These are phyloP conservation scores for Cephus nigrinus DNA, from an alignment of 2,888 invertebrate species.

Conservation along the genomic window DNA sequence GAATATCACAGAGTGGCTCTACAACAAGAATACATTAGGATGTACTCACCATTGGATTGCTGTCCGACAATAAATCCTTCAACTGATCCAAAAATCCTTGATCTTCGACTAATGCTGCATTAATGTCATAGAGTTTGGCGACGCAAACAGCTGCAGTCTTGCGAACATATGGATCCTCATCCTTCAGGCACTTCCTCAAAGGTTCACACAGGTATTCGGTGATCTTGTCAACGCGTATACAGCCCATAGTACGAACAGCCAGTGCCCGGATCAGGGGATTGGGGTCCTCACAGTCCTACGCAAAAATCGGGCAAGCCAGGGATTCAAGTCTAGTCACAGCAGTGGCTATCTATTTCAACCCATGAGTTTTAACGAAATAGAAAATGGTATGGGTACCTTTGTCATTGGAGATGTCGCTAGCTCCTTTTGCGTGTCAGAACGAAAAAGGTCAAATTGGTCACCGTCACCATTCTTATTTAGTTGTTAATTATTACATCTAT, in stretches of 20 bases:
- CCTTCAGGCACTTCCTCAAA: constrained; percentile 91
- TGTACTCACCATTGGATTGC: constrained; percentile 92
- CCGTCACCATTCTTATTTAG: constrained; percentile 65
- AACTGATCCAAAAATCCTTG: constrained; percentile 98
- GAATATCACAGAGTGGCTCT: not conserved
- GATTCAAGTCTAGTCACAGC: constrained; percentile 67
- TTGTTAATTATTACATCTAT: constrained; percentile 53
- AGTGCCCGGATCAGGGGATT: constrained; percentile 98
- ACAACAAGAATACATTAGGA: not conserved
- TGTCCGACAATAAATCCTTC: constrained; percentile 96
- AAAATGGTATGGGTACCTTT: constrained; percentile 63
- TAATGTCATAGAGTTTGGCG: constrained; percentile 98
- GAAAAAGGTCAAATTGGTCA: constrained; percentile 68
- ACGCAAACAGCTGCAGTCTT: constrained; percentile 99
- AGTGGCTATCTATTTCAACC: constrained; percentile 64
- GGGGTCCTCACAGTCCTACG: constrained; percentile 98
- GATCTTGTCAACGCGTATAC: constrained; percentile 99
- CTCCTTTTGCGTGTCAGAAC: constrained; percentile 67
- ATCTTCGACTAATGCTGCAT: constrained; percentile 74
- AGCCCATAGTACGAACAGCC: constrained; percentile 99
- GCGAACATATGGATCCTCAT: constrained; percentile 97
- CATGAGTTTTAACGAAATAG: constrained; percentile 48
- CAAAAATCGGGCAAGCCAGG: constrained; percentile 67
- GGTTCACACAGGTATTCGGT: constrained; percentile 99
- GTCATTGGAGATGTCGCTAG: constrained; percentile 67